Conservation (phyloP, 2,113 vertebrate species). For the Gnathonemus longibarbis region DNA sequence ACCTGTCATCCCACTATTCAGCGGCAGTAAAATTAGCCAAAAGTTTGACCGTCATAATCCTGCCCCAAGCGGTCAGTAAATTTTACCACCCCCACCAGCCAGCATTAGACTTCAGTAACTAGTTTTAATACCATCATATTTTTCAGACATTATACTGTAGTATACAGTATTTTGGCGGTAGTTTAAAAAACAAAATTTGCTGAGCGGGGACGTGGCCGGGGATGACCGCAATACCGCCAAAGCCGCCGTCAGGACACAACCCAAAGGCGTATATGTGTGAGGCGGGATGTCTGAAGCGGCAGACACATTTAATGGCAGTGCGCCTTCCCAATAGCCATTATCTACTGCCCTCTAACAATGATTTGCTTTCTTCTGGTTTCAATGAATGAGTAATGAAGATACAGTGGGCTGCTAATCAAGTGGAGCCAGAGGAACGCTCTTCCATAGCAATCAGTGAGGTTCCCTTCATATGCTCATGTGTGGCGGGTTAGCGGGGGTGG, state of each 20-base stretch:
- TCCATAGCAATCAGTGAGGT: conserved; percentile 18
- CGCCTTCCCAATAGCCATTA: background rate
- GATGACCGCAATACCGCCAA: background rate
- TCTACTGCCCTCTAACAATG: background rate
- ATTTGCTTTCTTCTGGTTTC: background rate
- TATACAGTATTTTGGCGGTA: background rate
- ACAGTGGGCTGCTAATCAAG: conserved; percentile 10
- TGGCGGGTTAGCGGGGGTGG: background rate
- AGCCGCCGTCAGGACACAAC: background rate
- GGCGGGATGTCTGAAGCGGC: background rate
- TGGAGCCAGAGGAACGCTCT: conserved; percentile 23
- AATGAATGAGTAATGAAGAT: background rate
- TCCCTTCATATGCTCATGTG: background rate
- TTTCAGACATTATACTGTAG: background rate
- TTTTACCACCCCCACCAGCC: background rate
- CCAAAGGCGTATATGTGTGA: background rate
- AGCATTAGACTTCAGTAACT: background rate
- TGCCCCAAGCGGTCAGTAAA: background rate
- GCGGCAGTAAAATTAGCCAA: background rate
- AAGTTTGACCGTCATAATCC: too few species aligned
- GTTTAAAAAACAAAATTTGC: too few species aligned
- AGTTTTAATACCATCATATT: background rate
- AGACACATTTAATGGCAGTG: background rate
- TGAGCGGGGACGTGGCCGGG: background rate
- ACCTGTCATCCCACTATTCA: background rate